Evolutionary conservation across 2,888 invertebrate species (phyloP).

Genomic region (Callyntrura sp.): DNA sequence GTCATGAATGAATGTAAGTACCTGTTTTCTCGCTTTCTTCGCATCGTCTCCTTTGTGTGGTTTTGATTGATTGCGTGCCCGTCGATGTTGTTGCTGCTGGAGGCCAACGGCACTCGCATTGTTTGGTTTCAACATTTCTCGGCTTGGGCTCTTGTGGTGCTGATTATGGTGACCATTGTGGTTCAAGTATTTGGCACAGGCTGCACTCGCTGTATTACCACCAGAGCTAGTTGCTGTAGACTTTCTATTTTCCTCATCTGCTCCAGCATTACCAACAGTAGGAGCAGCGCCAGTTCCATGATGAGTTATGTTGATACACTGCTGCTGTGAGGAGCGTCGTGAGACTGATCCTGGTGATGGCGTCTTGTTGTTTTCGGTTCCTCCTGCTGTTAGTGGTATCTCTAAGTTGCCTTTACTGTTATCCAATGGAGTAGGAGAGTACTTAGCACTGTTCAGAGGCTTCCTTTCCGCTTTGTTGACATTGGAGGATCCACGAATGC

Average conservation of each 20-base stretch:
- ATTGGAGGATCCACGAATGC: conserved; percentile 61
- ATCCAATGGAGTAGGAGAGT: conserved; percentile 40
- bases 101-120: conserved; percentile 1
- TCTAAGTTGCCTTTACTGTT: conserved; percentile 43
- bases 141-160: conserved; percentile 32
- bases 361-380: conserved; percentile 58
- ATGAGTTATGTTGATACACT: conserved; percentile 44
- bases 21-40: conserved; percentile 85
- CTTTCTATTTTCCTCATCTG: conserved; percentile 43
- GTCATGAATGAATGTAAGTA: conserved; percentile 58
- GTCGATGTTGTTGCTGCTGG: conserved; percentile 65
- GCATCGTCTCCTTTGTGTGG: conserved; percentile 84
- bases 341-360: conserved; percentile 53
- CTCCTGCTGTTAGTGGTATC: conserved; percentile 49
- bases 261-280: not conserved
- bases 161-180: conserved; percentile 68
- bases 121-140: conserved; percentile 42
- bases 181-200: conserved; percentile 49
- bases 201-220: conserved; percentile 5
- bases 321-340: conserved; percentile 40
- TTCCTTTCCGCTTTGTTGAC: conserved; percentile 46
- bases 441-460: conserved; percentile 44
- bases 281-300: conserved; percentile 6
- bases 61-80: conserved; percentile 73
- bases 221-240: not conserved